Evolutionary conservation across 2,113 vertebrate species (phyloP).

Genomic region (Hemicordylus capensis): DNA sequence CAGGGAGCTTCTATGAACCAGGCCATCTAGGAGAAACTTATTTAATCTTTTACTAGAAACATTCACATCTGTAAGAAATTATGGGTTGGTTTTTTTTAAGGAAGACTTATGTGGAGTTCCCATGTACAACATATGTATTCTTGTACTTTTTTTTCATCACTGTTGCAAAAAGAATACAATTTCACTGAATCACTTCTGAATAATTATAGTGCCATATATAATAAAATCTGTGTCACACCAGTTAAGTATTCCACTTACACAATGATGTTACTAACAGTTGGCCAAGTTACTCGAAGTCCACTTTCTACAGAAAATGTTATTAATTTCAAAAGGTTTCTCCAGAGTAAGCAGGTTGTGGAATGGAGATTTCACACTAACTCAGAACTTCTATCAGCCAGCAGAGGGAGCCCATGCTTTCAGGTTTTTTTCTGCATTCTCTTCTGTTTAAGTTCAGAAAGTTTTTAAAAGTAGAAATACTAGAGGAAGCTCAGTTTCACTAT

Average conservation of each 20-base stretch:
- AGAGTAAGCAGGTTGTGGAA: not conserved
- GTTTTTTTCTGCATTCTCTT: not conserved
- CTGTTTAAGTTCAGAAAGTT: accelerated
- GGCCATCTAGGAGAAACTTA: not conserved
- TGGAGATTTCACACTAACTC: accelerated
- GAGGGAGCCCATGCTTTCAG: conserved; percentile 68
- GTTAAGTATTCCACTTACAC: not conserved
- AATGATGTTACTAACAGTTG: not conserved
- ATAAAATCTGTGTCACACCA: not conserved
- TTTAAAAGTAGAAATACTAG: not conserved
- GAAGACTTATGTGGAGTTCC: not conserved
- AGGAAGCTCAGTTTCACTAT: not conserved
- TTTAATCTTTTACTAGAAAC: not conserved
- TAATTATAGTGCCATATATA: not conserved
- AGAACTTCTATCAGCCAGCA: conserved; percentile 48
- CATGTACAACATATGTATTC: not conserved
- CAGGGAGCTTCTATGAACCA: not conserved
- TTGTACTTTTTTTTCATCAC: not conserved
- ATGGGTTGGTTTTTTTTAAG: not conserved
- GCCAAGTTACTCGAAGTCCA: not conserved
- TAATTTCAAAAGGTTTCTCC: not conserved
- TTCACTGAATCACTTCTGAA: not conserved
- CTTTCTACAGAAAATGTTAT: not conserved
- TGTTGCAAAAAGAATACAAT: not conserved
- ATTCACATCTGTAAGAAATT: not conserved